Evolutionary conservation across 2,888 invertebrate genomes (phyloP), one percentile per base, ranked within the genome.

Genomic region (Ornithoptera priamus): DNA sequence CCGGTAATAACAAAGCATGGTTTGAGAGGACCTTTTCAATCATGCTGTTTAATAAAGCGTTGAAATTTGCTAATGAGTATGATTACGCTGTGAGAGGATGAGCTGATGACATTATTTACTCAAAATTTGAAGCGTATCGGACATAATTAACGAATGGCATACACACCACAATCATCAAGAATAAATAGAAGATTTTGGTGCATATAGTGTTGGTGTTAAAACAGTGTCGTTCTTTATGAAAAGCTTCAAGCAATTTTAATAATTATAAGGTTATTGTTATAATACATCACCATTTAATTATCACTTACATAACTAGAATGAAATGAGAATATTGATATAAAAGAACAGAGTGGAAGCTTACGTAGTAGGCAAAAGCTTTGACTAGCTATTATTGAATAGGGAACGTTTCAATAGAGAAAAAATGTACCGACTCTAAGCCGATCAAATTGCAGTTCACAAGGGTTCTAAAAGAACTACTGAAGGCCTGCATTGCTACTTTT

Each of bases 361-460:
- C n/a, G 6, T 56, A 46, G n/a, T 20, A 6, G 5, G 12, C 4
- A 24, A 17, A 62, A 42, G 62, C 53, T 67, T 62, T 61, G 22
- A 67, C 42, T 57, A 22, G 12, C 12, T 24, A 20, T 24, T 62
- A 7, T 57, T 57, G 24, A 62, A 62, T 24, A 57, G 46, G 39
- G 62, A 58, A 57, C 39, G 36, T 24, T 67, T 62, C 57, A 68
- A 68, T 58, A 62, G 57, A 67, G 56, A 7, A 57, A 24, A 30
- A 57, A 62, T 62, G 58, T 58, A 62, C 30, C 46, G 56, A 62
- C 58, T 62, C 20, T 42, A 30, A 57, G 57, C 46, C 57, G 53
- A 62, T 42, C 7, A 58, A 58, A 58, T 57, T 68, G 57, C 42
- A 62, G 12, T 66, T 50, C 20, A 50, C 20, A 60, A 59, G 20